Conservation (phyloP, 1,140 invertebrate species). For the Prorops nasuta region DNA sequence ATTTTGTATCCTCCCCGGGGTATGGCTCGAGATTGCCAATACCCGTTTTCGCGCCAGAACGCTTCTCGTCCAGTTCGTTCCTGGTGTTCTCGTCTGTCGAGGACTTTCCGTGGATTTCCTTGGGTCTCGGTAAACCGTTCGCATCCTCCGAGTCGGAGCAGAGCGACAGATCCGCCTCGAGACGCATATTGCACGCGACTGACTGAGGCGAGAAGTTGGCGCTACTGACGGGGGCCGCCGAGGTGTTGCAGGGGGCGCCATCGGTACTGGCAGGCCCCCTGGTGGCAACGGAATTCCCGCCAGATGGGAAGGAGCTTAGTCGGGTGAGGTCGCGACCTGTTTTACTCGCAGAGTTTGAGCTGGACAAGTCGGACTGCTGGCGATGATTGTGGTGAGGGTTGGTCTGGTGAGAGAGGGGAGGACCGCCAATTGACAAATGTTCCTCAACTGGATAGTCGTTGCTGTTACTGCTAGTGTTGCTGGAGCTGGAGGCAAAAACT, state of each 20-base stretch:
- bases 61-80: constrained; percentile 13
- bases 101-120: constrained; percentile 11
- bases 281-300: background rate
- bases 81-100: background rate
- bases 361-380: background rate
- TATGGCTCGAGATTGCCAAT: background rate
- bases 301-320: background rate
- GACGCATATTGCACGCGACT: constrained; percentile 54
- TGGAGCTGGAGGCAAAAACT: constrained; percentile 15
- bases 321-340: no score
- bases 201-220: constrained; percentile 19
- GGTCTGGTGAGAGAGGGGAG: no score
- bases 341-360: constrained; percentile 2
- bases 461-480: background rate
- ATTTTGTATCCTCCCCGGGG: constrained; percentile 3
- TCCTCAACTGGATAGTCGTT: background rate
- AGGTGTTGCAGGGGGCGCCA: constrained; percentile 1
- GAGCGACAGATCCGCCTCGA: constrained; percentile 45
- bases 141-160: constrained; percentile 45
- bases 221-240: constrained; percentile 1
- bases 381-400: background rate
- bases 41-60: constrained; percentile 5
- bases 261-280: background rate
- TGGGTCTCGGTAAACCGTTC: constrained; percentile 26
- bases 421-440: no score